Conservation (phyloP, 2,797 vertebrate species). For the Syngnathus rostellatus region DNA sequence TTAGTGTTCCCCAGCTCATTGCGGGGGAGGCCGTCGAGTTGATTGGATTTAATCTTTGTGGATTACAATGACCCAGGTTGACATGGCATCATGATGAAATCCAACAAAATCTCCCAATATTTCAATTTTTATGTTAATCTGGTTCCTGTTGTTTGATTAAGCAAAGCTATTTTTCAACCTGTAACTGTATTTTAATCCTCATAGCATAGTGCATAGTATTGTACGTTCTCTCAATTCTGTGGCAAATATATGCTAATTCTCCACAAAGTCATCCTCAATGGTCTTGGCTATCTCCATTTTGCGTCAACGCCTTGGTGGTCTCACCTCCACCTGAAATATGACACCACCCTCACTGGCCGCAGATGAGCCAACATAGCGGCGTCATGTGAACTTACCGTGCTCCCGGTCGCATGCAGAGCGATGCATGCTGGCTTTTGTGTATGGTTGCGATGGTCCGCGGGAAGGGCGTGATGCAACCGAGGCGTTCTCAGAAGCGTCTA, state of each 20-base stretch:
- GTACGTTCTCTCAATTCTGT: background rate
- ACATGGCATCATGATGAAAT: too few relatives aligned
- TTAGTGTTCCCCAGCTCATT: background rate
- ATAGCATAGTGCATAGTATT: background rate
- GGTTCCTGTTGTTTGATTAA: too few relatives aligned
- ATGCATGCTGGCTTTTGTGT: constrained; percentile 51
- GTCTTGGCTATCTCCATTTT: background rate
- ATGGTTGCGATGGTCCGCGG: constrained; percentile 38
- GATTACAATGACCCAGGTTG: too few relatives aligned
- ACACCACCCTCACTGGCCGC: constrained; percentile 18
- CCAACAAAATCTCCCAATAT: too few relatives aligned
- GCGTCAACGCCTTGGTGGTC: constrained; percentile 2
- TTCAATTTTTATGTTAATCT: too few relatives aligned
- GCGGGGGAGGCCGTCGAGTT: too few relatives aligned
- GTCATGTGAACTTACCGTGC: constrained; percentile 33
- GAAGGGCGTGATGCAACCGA: constrained; percentile 40
- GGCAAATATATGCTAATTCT: too few relatives aligned
- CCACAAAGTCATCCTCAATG: background rate
- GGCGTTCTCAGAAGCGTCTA: constrained; percentile 47
- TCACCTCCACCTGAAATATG: constrained; percentile 37
- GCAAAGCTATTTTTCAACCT: too few relatives aligned
- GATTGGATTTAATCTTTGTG: too few relatives aligned
- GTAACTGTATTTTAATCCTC: background rate
- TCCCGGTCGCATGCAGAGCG: constrained; percentile 8
- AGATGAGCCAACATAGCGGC: constrained; percentile 35